Conservation (phyloP, 2,797 vertebrate species). For the Siniperca obscura region DNA sequence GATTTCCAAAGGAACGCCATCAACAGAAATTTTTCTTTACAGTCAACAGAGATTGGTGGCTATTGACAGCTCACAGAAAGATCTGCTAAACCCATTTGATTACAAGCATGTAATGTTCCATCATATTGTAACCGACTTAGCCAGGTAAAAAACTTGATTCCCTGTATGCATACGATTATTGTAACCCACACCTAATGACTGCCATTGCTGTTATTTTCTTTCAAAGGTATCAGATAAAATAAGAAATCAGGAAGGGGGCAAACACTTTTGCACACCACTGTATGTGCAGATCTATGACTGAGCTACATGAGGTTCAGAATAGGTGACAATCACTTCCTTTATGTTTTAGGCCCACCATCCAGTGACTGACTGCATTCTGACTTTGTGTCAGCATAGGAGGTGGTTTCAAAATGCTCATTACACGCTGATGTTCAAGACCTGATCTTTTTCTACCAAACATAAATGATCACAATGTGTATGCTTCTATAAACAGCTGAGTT, state of each 20-base stretch:
- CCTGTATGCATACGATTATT: background rate
- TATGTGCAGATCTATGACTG: background rate
- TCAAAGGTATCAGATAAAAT: background rate
- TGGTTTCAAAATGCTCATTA: background rate
- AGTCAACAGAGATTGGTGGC: no score
- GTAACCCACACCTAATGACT: background rate
- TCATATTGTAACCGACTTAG: no score
- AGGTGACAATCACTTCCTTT: constrained; percentile 20
- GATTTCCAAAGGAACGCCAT: no score
- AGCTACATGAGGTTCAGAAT: background rate
- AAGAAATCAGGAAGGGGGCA: no score
- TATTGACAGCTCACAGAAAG: no score
- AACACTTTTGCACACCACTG: no score
- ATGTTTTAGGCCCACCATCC: background rate
- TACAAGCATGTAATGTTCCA: no score
- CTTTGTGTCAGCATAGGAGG: background rate
- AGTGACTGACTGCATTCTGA: background rate
- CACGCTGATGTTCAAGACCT: background rate
- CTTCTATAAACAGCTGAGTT: background rate
- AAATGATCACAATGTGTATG: background rate
- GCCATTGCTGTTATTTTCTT: background rate
- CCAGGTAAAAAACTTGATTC: no score
- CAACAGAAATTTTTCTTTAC: no score
- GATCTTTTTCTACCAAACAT: background rate
- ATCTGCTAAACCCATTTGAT: no score